Base-by-base conservation (phyloP, 2,888 invertebrate genomes). In the Tinea semifulvella region DNA sequence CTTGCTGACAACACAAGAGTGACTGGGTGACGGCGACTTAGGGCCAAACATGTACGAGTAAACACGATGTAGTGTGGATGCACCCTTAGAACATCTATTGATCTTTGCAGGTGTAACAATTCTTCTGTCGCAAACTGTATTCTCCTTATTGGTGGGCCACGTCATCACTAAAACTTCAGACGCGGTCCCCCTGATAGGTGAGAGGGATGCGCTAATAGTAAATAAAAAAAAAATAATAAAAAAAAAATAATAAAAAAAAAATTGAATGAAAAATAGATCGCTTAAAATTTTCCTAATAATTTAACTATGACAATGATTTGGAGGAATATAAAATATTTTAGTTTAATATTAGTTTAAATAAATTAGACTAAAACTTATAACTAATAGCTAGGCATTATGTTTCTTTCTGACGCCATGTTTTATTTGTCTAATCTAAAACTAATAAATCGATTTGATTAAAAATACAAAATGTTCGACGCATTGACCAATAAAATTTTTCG, bases 81-180 rank as follows among this genome's bases (percentile, higher is more conserved):
- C 17, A 13, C n/a, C n/a, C 11, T 7, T 36, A 42, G 46, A 25
- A 10, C 25, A 60, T 74, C 85, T 84, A 84, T 77, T 76, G 62
- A 73, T 85, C 86, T 90, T 92, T 92, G 79, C 94, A 97, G 96
- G 96, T 90, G 94, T 97, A 82, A 97, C 96, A 84, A 96, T 97
- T 84, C 92, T 97, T 84, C 93, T 98, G 85, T 98, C 98, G 70
- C 93, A 98, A 88, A 97, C 96, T 84, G 97, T 98, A 85, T 98
- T 98, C 88, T 93, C 97, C 82, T 90, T 97, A 85, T 92, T 98
- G 91, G 96, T 98, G 86, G 95, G 96, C 77, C 96, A 98, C 87
- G 94, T 96, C 82, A 94, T 98, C 87, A 98, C 98, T 82, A 94
- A 94, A 87, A 97, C 98, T 82, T 98, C 98, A 81, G 98, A 98